Conservation (phyloP, 2,797 vertebrate species). For the Pipistrellus nathusii region DNA sequence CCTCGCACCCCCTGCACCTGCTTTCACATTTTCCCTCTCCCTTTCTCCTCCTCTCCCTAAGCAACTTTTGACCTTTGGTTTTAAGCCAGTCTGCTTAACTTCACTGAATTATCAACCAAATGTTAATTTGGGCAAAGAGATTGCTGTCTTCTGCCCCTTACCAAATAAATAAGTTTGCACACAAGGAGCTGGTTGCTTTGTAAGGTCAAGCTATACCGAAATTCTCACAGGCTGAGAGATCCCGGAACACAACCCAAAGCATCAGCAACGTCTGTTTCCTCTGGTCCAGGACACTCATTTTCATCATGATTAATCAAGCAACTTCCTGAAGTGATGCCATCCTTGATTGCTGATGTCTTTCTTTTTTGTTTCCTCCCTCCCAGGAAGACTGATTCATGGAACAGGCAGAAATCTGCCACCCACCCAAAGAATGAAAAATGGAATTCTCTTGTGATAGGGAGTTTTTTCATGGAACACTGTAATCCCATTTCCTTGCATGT, state of each 20-base stretch:
- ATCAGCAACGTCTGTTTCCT: neutral
- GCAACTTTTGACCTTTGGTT: neutral
- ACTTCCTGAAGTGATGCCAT: neutral
- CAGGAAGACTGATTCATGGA: neutral
- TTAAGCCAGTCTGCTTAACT: neutral
- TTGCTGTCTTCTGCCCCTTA: neutral
- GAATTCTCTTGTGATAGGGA: conserved; percentile 52
- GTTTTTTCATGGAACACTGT: conserved; percentile 56
- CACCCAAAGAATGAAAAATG: conserved; percentile 52
- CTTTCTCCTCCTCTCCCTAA: neutral
- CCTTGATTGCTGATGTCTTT: neutral
- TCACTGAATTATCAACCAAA: neutral
- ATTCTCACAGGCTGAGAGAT: conserved; percentile 5
- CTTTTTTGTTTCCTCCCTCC: neutral
- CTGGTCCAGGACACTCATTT: neutral
- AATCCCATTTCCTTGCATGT: neutral
- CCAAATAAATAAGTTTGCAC: neutral
- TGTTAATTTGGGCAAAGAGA: neutral
- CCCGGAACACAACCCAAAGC: neutral
- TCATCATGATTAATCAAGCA: neutral
- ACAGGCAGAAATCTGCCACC: conserved; percentile 52
- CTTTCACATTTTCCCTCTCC: neutral
- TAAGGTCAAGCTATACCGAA: neutral
- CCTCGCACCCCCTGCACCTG: neutral
- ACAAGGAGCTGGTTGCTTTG: conserved; percentile 1